Percentiles rank a stretch among this genome's conserved stretches.
These are phyloP conservation scores for Otus sunia DNA, from an alignment of 2,113 vertebrate genomes.

Conservation along the genomic window DNA sequence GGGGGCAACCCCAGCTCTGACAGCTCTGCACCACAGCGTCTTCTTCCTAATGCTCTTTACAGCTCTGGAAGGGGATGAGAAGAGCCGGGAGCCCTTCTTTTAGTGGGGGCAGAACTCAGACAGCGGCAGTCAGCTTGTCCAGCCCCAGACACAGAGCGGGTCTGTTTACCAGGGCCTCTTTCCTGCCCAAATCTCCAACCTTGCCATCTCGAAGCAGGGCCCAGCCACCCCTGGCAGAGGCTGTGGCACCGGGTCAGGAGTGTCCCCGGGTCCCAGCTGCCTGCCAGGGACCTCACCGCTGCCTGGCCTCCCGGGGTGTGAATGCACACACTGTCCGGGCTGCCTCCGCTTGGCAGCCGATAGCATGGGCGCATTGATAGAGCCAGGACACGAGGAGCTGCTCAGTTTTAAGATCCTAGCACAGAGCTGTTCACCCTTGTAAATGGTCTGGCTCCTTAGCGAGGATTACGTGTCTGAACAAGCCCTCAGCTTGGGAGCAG, in stretches of 20 bases:
- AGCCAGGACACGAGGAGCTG: not conserved
- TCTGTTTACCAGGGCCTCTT: not conserved
- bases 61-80: not conserved
- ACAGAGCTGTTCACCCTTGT: not conserved
- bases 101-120: fast-evolving
- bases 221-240: not conserved
- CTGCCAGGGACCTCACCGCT: not conserved
- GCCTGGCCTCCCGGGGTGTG: not conserved
- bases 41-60: fast-evolving
- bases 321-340: not conserved
- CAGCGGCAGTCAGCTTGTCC: fast-evolving
- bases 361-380: not conserved
- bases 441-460: not conserved
- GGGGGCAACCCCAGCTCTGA: not conserved
- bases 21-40: not conserved
- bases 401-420: not conserved
- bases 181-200: not conserved
- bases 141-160: not conserved
- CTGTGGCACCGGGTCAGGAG: not conserved
- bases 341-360: not conserved
- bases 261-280: not conserved
- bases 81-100: not conserved
- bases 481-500: conserved; percentile 28
- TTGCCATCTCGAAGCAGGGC: not conserved
- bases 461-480: conserved; percentile 48